Evolutionary conservation across 1,140 invertebrate species (phyloP), one percentile per base, ranked within the genome.

Genomic region (Drosophila nasuta): DNA sequence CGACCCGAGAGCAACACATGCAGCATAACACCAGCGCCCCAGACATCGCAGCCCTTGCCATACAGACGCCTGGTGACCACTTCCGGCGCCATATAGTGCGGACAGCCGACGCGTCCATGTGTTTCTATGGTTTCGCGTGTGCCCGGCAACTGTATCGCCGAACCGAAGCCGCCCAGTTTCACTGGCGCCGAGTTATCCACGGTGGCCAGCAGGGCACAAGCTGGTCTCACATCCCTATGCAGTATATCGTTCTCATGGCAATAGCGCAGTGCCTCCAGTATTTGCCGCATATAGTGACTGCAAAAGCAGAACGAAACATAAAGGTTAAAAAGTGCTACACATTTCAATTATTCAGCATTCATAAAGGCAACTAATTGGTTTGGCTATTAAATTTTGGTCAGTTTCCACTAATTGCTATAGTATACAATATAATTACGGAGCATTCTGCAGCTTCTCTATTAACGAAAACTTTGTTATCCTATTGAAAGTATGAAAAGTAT

Each of bases 281-380:
- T 98, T 94, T 99, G 98, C 66, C 98, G 95, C 97, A 99, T 98
- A 94, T 99, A 99, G 94, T 99, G 98, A 93, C 98, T 99, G 94
- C 41, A 94, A 94, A n/a, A 13, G 7, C 11, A 43, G n/a, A 43
- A 30, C 13, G 38, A 15, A 20, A 46, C 38, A 58, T 28, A 38
- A 41, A 20, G 86, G 28, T 7, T 6, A 33, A 88, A 81, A 74
- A 75, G 3, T 4, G 20, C 20, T 4, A 25, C 20, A 25, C 0
- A 25, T 25, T 52, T 54, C 10, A 57, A 68, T 62, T 41, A 68
- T 58, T 30, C 28, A 48, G 1, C 8, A 30, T 13, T 41, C 25
- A 58, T 46, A 5, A 28, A 38, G 10, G 28, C 54, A 46, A 52
- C 11, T 54, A 38, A 59, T 56, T 74, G 35, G 5, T 45, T 43